Evolutionary conservation across 2,888 invertebrate genomes (phyloP), one percentile per base, ranked within the genome.

Genomic region (Eristalis pertinax): DNA sequence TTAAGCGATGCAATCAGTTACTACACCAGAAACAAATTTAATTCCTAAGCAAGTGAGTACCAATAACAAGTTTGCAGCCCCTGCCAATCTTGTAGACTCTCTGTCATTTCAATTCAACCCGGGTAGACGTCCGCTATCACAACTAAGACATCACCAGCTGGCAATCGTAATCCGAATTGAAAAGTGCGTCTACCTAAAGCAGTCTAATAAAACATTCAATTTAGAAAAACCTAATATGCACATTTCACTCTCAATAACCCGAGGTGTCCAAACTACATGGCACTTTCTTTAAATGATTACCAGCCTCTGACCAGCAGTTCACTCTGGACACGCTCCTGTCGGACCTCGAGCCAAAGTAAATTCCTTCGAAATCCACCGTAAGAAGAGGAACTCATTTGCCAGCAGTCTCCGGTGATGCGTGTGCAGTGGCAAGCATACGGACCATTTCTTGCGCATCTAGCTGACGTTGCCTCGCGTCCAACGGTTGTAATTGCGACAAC

Each of bases 401-500:
- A 73, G 62, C 67, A 64, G 78, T 78, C 62, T 68, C 41, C 22
- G 13, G 74, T 73, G 26, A 69, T 68, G 73, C 62, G 77, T 78
- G 58, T 22, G 26, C 60, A 74, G 26, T 19, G 8, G 5, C 60
- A 60, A 7, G 29, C 29, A 22, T 73, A 76, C 75, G 75, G 56
- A 76, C 75, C n/a, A 26, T 56, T 65, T 64, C 64, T 65, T 65
- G 78, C 58, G 43, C 41, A 43, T 60, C 79, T 80, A 73, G 73
- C 43, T 1, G 10, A 32, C 10, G 32, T 32, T 32, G 32, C 32
- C 8, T 32, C 65, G 60, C 62, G 72, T 67, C 43, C 72, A 78
- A 69, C 83, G 64, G 64, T 77, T 79, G 75, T 84, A 80, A 84
- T 80, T 80, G 80, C 75, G 67, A 67, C 56, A 77, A 76, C 84